Conservation (phyloP, 1,140 invertebrate genomes). For the Apocrypta bakeri region DNA sequence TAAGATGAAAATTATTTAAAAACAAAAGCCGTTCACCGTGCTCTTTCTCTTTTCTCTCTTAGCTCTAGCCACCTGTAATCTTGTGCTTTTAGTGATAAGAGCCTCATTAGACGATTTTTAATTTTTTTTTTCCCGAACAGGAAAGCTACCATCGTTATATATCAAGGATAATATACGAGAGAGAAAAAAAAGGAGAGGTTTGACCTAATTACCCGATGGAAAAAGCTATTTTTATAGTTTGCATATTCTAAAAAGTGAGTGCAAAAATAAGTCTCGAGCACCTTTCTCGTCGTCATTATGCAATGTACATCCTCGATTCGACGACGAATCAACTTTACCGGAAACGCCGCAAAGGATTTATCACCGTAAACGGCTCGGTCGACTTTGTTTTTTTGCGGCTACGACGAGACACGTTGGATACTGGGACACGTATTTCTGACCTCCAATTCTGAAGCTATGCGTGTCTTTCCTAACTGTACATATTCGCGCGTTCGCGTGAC, state of each 20-base stretch:
- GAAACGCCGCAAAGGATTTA: not conserved
- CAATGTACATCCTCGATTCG: not conserved
- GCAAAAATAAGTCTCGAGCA: not conserved
- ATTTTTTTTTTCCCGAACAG: not conserved
- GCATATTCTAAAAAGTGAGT: too few relatives aligned
- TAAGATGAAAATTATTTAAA: conserved; percentile 2
- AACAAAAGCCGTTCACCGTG: not conserved
- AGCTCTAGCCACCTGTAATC: not conserved
- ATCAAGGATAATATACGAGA: not conserved
- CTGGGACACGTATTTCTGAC: not conserved
- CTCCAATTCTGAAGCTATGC: not conserved
- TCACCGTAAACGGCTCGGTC: not conserved
- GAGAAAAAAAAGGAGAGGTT: not conserved
- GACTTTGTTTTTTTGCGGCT: not conserved
- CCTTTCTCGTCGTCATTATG: not conserved
- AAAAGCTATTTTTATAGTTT: too few relatives aligned
- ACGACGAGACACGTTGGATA: not conserved
- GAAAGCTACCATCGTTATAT: not conserved
- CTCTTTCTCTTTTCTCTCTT: not conserved
- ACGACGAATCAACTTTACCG: not conserved
- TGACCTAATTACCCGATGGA: not conserved
- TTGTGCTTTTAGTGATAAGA: not conserved
- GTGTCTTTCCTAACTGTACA: not conserved
- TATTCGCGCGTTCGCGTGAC: too few relatives aligned
- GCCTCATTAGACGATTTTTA: not conserved